A percentile compares a stretch with the other conserved stretches of the same genome.
phyloP scores from a whole-genome alignment of 2,797 vertebrate genomes.

The Sebastes miniatus region DNA sequence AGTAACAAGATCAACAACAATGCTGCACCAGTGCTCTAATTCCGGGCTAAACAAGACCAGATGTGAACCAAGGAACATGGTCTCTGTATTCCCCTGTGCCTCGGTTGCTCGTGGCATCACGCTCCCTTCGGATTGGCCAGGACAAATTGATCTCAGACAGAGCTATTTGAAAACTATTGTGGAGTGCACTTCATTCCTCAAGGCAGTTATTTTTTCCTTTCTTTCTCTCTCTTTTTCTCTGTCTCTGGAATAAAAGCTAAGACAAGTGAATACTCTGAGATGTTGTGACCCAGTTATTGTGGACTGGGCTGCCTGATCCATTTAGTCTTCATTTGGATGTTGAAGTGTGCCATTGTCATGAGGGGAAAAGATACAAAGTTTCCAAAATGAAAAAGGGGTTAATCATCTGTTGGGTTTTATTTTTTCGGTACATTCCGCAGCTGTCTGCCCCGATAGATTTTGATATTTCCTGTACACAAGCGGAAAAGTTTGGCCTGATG shows the following conservation, averaged over 20 bases:
- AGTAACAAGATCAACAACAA: conserved; percentile 47
- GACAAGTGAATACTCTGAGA: conserved; percentile 24
- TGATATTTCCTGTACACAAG: background rate
- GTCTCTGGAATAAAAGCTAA: conserved; percentile 8
- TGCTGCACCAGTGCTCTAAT: conserved; percentile 29
- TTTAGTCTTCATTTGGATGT: conserved; percentile 15
- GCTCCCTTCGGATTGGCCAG: conserved; percentile 34
- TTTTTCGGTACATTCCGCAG: background rate
- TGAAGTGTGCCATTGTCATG: background rate
- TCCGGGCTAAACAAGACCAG: conserved; percentile 54
- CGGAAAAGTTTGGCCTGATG: background rate
- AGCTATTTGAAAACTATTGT: conserved; percentile 48
- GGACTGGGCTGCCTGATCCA: conserved; percentile 13
- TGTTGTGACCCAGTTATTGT: conserved; percentile 53
- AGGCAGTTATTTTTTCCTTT: conserved; percentile 3
- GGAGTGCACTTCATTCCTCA: conserved; percentile 29
- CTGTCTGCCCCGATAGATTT: background rate
- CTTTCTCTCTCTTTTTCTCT: background rate
- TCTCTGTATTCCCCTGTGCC: conserved; percentile 43
- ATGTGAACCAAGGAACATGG: conserved; percentile 47
- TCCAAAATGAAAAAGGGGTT: background rate
- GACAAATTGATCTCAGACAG: conserved; percentile 65
- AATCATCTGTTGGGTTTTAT: background rate
- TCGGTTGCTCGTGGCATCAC: conserved; percentile 52
- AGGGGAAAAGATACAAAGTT: background rate